Conservation (phyloP, 2,797 vertebrate species). For the Pteronotus mesoamericanus region DNA sequence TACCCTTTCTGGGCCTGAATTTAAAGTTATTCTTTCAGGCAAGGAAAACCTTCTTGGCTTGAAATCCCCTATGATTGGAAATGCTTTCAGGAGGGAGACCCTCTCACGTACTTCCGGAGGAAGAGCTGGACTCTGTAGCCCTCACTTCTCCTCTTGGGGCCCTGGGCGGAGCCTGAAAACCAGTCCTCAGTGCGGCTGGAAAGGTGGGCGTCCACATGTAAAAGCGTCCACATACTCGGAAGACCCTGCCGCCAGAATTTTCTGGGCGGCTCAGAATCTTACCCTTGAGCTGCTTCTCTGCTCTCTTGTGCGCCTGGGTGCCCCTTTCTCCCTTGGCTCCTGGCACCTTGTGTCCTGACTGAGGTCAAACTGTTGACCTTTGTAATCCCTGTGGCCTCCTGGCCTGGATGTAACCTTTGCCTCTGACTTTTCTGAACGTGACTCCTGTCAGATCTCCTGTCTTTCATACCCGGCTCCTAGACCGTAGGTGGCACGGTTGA, state of each 20-base stretch:
- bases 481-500: background rate
- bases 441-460: background rate
- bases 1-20: accelerated
- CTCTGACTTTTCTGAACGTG: background rate
- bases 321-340: background rate
- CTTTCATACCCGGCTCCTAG: background rate
- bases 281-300: background rate
- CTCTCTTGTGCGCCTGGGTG: background rate
- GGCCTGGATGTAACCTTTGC: background rate
- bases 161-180: background rate
- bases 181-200: background rate
- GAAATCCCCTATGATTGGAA: background rate
- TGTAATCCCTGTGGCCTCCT: background rate
- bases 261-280: background rate
- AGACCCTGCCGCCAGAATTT: background rate
- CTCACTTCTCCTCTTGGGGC: too few relatives aligned
- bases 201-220: background rate
- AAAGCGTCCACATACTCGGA: background rate
- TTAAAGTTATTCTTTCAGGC: background rate
- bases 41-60: background rate
- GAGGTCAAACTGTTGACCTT: background rate
- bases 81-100: background rate
- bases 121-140: background rate
- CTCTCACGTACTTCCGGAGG: background rate
- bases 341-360: background rate